Evolutionary conservation across 2,797 vertebrate species (phyloP), one percentile per base, ranked within the genome.

Genomic region (Sebastes reedi): DNA sequence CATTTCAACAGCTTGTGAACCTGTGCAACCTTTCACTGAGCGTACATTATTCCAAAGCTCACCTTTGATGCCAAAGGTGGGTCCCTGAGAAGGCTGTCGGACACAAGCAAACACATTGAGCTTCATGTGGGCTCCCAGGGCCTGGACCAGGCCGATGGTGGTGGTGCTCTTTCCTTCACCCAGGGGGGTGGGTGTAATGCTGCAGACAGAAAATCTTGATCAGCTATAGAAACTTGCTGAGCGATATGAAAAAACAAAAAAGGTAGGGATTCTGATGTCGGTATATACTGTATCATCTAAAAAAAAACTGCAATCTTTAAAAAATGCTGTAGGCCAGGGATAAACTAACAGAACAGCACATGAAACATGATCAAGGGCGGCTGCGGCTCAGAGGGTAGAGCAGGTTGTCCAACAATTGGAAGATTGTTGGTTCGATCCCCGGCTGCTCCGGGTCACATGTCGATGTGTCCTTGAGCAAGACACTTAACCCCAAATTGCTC

Each of bases 41-140:
- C 1, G 8, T 3, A 4, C 1, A 1, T 61, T 6, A 27, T 29
- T 34, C 11, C 12, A 30, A 20, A 72, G 46, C 75, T 87, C 92
- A 97, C 98, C 99, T 97, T 99, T 99, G 75, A 99, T 99, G 72
- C 99, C 99, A 66, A 99, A 99, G 1, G 99, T 99, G 50, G 99
- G 99, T 4, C 99, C 99, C 91, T 99, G 99, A 13, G 99, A 99
- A 20, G 99, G 98, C 86, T 99, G 98, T 0, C 98, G 96, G 25
- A 99, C 97, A 72, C 98, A 99, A 0, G 99, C 99, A 61, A 99
- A 99, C 22, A 98, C 98, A 1, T 99, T 99, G 69, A 96, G 95
- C 16, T 96, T 95, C 76, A 99, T 96, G 88, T 99, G 97, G 54
- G 98, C 97, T 5, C 98, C 98, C 0, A 99, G 88, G 14, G 98